Evolutionary conservation across 1,140 invertebrate species (phyloP).

Genomic region (Melipona quadrifasciata): DNA sequence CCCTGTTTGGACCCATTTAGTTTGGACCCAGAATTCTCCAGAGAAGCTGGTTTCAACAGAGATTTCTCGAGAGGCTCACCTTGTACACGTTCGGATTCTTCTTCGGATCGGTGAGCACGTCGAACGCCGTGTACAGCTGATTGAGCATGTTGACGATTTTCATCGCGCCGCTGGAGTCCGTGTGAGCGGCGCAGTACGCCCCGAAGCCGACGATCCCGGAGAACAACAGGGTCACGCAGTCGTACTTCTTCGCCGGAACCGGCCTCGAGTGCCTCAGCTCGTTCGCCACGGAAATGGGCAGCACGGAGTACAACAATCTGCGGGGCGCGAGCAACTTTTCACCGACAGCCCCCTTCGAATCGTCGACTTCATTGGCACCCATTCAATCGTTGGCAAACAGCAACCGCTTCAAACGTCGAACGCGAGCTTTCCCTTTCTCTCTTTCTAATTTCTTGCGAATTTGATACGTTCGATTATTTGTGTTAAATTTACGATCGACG

Average conservation of each 20-base stretch:
- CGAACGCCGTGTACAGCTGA: conserved; percentile 94
- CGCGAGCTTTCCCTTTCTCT: background rate
- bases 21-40: background rate
- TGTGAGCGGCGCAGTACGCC: conserved; percentile 92
- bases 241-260: conserved; percentile 92
- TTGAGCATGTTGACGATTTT: conserved; percentile 96
- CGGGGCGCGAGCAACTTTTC: conserved; percentile 29
- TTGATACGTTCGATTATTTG: background rate
- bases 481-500: too few relatives aligned
- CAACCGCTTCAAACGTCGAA: background rate
- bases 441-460: background rate
- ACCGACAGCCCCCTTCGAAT: background rate
- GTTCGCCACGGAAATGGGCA: conserved; percentile 96
- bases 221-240: conserved; percentile 95
- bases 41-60: background rate
- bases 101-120: conserved; percentile 94
- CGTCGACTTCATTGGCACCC: background rate
- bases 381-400: too few relatives aligned
- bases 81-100: conserved; percentile 97
- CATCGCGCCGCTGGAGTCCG: conserved; percentile 93
- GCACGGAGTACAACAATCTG: conserved; percentile 95
- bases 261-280: conserved; percentile 95
- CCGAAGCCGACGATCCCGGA: conserved; percentile 97
- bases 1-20: too few relatives aligned
- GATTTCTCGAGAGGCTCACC: conserved; percentile 82